Base-by-base conservation (phyloP, 2,113 vertebrate genomes). In the Anas platyrhynchos region DNA sequence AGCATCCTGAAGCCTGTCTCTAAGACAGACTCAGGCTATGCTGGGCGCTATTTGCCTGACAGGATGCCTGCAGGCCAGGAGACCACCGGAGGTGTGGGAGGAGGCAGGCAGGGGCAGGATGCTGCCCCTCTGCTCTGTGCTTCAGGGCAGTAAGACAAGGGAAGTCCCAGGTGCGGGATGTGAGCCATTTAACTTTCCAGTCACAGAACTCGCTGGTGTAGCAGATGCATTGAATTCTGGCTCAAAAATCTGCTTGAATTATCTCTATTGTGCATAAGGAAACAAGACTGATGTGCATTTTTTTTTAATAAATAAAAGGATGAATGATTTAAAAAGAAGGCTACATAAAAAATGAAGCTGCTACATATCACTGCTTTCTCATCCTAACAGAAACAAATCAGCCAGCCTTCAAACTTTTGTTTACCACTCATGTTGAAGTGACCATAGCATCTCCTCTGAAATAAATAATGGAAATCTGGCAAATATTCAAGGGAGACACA, bases 401-500 rank as follows among this genome's bases (percentile, higher is more conserved):
- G 61, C 50, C 72, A 94, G 73, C 82, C 88, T 88, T 93, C 89
- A 94, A 93, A 91, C 72, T 86, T 94, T 2, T n/a, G 75, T 79
- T 83, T 91, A 38, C 18, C 50, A 63, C 75, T 83, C 67, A 22
- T 68, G 65, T 15, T 79, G 82, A 83, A 77, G 75, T 36, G 89
- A 27, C 69, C 5, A 3, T 1, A 32, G 27, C 72, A 43, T 46
- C 75, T 89, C 46, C 56, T 71, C 48, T n/a, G 20, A 73, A 72
- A 66, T 80, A 63, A 93, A 76, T 59, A 79, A 69, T 1, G 2
- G 2, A 6, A 21, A 11, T 27, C 59, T 67, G 55, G 29, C n/a
- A 74, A 41, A 55, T 31, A 68, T 22, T 63, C 72, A 41, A 88
- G 68, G 63, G 50, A 66, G 32, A 46, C 32, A 8, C 43, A 43